Evolutionary conservation across 2,888 invertebrate genomes (phyloP), one percentile per base, ranked within the genome.

Genomic region (Drosophila parthenogenetica): DNA sequence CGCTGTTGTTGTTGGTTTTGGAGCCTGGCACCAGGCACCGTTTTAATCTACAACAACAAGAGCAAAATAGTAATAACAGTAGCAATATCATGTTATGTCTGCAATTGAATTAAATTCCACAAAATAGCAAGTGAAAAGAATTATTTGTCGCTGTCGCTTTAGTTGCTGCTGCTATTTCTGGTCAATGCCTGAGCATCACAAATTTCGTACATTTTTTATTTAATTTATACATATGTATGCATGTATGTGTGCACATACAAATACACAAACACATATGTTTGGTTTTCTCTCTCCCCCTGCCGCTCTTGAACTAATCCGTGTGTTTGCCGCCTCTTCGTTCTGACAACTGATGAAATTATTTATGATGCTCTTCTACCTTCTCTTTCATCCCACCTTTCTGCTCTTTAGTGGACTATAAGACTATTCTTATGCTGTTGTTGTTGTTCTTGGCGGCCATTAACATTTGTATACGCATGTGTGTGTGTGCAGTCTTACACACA

Each of bases 21-120:
- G 82, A 74, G 82, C 72, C 87, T 79, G 87, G 85, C 87, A 87
- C 82, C 87, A 81, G 87, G 85, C 87, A 87, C 82, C 77, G 86
- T 57, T 82, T 82, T 55, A 51, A 42, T 60, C 75, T 61, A 63
- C 76, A 81, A 67, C 68, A 69, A 59, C 69, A 67, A 66, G 57
- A 62, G 13, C 14, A 57, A 49, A 49, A 3, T 46, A 55, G 25
- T 62, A 55, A 48, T 61, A 57, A 57, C 45, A 35, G 61, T 55
- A 46, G 39, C 61, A 60, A 58, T 35, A 48, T 51, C 61, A 64
- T 43, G 73, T 65, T 74, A 58, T 72, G 61, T 77, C 59, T 76
- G 83, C 78, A 88, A 85, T 85, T 85, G 84, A 85, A 88, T 88
- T 88, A 83, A 83, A 85, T 87, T 81, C 50, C 62, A 69, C 62